Evolutionary conservation across 1,140 invertebrate genomes (phyloP).

Genomic region (Habropoda laboriosa): DNA sequence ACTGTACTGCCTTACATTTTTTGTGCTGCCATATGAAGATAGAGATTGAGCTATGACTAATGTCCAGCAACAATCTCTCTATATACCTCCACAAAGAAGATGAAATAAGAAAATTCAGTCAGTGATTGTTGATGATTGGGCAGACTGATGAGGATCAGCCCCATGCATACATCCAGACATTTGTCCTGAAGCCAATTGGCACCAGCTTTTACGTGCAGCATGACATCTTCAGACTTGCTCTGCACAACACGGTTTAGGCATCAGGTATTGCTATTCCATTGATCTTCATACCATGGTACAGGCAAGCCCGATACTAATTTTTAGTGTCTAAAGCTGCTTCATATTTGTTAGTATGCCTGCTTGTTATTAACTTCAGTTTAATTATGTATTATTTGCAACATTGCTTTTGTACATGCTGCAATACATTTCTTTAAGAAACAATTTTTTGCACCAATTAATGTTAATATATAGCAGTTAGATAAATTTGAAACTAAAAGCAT

Average conservation of each 20-base stretch:
- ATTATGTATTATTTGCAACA: slow-evolving; percentile 11
- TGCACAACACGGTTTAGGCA: slow-evolving; percentile 87
- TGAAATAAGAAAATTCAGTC: slow-evolving; percentile 68
- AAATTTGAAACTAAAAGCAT: not conserved
- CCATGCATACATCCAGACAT: slow-evolving; percentile 95
- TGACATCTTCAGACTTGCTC: slow-evolving; percentile 93
- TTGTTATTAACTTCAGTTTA: slow-evolving; percentile 39
- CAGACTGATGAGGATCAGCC: slow-evolving; percentile 96
- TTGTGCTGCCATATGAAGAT: slow-evolving; percentile 70
- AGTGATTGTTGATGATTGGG: slow-evolving; percentile 78
- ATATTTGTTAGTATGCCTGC: slow-evolving; percentile 40
- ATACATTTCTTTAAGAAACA: slow-evolving; percentile 2
- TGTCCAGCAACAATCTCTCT: slow-evolving; percentile 66
- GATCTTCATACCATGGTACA: slow-evolving; percentile 73
- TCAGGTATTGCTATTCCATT: slow-evolving; percentile 67
- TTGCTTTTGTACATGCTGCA: slow-evolving; percentile 29
- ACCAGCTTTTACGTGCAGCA: slow-evolving; percentile 95
- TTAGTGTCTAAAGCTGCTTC: slow-evolving; percentile 53
- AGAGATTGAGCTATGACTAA: slow-evolving; percentile 70
- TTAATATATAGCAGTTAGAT: not conserved
- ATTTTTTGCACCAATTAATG: slow-evolving; percentile 3
- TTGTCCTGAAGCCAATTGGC: slow-evolving; percentile 93
- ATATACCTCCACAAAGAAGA: slow-evolving; percentile 65
- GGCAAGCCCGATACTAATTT: slow-evolving; percentile 68
- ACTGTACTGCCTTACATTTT: slow-evolving; percentile 66